Evolutionary conservation across 53 echinoderm and acorn worm species (phyloP).

Genomic region (Crossaster papposus): DNA sequence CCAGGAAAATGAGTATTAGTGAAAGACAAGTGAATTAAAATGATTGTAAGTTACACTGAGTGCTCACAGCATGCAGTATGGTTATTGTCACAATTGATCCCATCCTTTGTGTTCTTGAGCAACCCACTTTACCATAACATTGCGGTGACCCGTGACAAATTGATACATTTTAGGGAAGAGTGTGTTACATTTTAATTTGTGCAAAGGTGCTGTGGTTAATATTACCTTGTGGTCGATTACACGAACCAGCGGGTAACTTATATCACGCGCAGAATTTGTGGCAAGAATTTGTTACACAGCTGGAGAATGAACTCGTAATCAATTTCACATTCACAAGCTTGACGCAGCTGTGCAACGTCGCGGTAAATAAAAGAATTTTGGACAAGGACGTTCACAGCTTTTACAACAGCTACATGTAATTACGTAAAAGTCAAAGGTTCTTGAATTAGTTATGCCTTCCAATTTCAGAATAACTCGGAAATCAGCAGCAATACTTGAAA

Average conservation of each 20-base stretch:
- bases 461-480: too few species aligned
- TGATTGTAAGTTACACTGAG: not conserved
- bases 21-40: not conserved
- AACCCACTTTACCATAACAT: not conserved
- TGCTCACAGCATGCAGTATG: not conserved
- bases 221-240: not conserved
- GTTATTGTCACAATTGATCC: not conserved
- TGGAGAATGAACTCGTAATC: too few species aligned
- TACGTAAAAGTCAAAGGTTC: too few species aligned
- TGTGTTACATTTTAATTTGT: not conserved
- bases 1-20: not conserved
- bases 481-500: too few species aligned
- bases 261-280: not conserved
- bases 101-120: not conserved
- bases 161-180: not conserved
- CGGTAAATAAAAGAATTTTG: too few species aligned
- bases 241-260: not conserved
- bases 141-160: not conserved
- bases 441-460: too few species aligned
- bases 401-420: too few species aligned
- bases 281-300: too few species aligned
- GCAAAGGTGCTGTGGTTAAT: not conserved
- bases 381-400: too few species aligned
- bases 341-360: too few species aligned
- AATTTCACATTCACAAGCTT: too few species aligned